Evolutionary conservation across 1,140 invertebrate genomes (phyloP), one percentile per base, ranked within the genome.

Genomic region (Euura lappo): DNA sequence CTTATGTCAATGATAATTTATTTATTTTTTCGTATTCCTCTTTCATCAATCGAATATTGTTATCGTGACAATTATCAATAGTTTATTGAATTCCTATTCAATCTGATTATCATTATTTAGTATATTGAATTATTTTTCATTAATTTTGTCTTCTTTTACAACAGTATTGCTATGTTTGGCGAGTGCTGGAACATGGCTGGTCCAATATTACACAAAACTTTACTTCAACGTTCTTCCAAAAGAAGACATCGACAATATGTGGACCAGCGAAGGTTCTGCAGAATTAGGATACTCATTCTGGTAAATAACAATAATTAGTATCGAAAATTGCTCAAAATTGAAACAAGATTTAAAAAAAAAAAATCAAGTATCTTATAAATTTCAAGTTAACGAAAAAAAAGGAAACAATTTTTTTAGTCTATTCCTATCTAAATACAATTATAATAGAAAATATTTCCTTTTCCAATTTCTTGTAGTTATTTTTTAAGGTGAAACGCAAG

Each of bases 231-330:
- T 96, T 5, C 88, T 97, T 85, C 91, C 92, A 6, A 89, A 91
- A 73, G 93, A 95, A 78, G 93, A 96, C 77, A 88, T 91, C 60
- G 89, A 91, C 13, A 92, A 93, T 75, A 90, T 90, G 73, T 96
- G 95, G 94, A 91, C 89, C 11, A 93, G 93, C 7, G 89, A 92
- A 76, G 91, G 90, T 70, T 90, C 90, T 72, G 92, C 93, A 2
- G 89, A 91, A 74, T 86, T 94, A 28, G 93, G 93, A 74, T 93
- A 92, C 82, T 95, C 94, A n/a, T 96, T 94, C 86, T 95, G 93
- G 92, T 93, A 85, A 87, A 76, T 83, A 68, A 66, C 28, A 28
- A 28, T 28, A 28, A 28, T 28, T 28, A 0, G 28, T 28, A 28
- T 28, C 28, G 28, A 28, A 28, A 28, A 0, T 28, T 28, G 28